These are phyloP conservation scores for Arrhamphus sclerolepis DNA, from an alignment of 2,797 vertebrate species.

Conservation along the genomic window DNA sequence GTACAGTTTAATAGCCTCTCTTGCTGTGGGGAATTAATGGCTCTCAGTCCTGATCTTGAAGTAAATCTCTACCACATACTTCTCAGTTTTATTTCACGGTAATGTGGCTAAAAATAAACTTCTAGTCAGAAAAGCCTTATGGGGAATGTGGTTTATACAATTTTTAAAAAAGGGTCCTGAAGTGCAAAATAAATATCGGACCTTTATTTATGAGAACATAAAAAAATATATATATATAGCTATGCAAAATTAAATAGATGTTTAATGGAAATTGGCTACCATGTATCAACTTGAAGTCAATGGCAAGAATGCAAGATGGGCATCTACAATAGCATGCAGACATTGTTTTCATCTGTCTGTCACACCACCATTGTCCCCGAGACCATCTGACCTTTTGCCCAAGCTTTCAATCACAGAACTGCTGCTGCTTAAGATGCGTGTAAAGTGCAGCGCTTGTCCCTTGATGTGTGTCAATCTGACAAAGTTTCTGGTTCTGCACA, in stretches of 20 bases:
- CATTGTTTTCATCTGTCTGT: slow-evolving; percentile 23
- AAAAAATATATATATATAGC: not conserved
- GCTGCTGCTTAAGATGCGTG: slow-evolving; percentile 36
- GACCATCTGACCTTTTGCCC: slow-evolving; percentile 7
- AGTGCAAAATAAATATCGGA: slow-evolving; percentile 13
- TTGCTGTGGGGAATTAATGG: slow-evolving; percentile 38
- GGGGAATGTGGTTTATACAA: slow-evolving; percentile 56
- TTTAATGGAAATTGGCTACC: slow-evolving; percentile 10
- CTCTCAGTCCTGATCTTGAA: slow-evolving; percentile 42
- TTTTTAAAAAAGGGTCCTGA: slow-evolving; percentile 31
- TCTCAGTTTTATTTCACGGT: slow-evolving; percentile 52
- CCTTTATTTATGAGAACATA: slow-evolving; percentile 9
- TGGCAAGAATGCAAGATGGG: slow-evolving; percentile 1
- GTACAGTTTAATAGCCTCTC: slow-evolving; percentile 16
- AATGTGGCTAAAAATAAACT: slow-evolving; percentile 58
- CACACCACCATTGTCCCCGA: slow-evolving; percentile 12
- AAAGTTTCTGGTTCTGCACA: slow-evolving; percentile 47
- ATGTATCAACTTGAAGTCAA: slow-evolving; percentile 4
- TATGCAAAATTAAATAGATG: slow-evolving; percentile 7
- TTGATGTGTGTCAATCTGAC: slow-evolving; percentile 66
- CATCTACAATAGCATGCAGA: slow-evolving; percentile 11
- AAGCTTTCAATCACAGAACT: slow-evolving; percentile 21
- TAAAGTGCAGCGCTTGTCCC: slow-evolving; percentile 33
- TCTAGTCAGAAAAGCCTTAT: slow-evolving; percentile 34
- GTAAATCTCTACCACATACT: slow-evolving; percentile 52